Evolutionary conservation across 2,888 invertebrate genomes (phyloP).

Genomic region (Allophyes oxyacanthae): DNA sequence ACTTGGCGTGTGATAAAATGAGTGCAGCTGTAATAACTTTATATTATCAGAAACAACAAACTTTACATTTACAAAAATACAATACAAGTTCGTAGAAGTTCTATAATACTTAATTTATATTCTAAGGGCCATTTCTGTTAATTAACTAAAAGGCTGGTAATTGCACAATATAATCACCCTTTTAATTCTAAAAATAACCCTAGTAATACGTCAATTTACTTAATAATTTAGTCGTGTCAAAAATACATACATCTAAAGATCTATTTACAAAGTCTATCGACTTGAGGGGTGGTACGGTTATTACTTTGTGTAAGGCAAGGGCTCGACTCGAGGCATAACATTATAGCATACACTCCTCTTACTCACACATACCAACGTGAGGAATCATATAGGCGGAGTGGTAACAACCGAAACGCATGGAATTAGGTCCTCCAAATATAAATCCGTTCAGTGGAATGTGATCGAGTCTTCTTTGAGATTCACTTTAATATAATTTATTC

Average conservation of each 20-base stretch:
- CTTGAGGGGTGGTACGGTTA: conserved; percentile 40
- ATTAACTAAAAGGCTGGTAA: conserved; percentile 41
- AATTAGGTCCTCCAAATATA: conserved; percentile 67
- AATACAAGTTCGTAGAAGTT: conserved; percentile 23
- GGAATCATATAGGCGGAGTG: conserved; percentile 76
- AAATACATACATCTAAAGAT: conserved; percentile 61
- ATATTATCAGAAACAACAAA: conserved; percentile 22
- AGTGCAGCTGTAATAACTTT: conserved; percentile 20
- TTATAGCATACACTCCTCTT: conserved; percentile 23
- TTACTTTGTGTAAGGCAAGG: conserved; percentile 59
- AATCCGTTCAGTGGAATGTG: conserved; percentile 43
- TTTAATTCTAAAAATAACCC: conserved; percentile 54
- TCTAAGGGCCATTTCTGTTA: conserved; percentile 29
- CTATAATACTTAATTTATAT: conserved; percentile 31
- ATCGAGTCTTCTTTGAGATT: conserved; percentile 1
- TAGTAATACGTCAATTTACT: conserved; percentile 50
- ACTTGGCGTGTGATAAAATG: conserved; percentile 38
- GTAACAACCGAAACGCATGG: conserved; percentile 68
- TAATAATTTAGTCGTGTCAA: conserved; percentile 57
- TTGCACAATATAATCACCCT: conserved; percentile 33
- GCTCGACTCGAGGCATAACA: conserved; percentile 24
- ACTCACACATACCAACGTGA: conserved; percentile 53
- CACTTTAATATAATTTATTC: too few species aligned
- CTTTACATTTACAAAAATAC: conserved; percentile 35
- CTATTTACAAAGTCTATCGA: conserved; percentile 46